A percentile compares a stretch with the other conserved stretches of the same genome.
Evolutionary conservation across 23 tunicate species (phyloP).

Genomic region (Phallusia fumigata): DNA sequence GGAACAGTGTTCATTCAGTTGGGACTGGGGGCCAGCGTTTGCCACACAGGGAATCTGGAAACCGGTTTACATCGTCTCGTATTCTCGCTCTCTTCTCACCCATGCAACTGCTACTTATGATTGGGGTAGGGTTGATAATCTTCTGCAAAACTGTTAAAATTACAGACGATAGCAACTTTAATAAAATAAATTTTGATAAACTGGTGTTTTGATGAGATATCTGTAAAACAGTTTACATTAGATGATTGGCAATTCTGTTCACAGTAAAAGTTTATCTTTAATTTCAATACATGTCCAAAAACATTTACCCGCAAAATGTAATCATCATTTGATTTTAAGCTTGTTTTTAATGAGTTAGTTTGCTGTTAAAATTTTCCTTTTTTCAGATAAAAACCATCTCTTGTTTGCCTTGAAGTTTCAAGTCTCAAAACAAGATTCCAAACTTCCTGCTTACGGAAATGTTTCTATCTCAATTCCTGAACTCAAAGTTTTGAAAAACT

Average conservation of each 20-base stretch:
- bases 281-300: too few species aligned
- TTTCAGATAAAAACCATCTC: slow-evolving; percentile 22
- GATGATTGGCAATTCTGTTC: too few species aligned
- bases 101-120: slow-evolving; percentile 47
- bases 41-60: slow-evolving; percentile 93
- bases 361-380: neutral
- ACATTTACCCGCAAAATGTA: too few species aligned
- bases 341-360: neutral
- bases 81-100: slow-evolving; percentile 29
- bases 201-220: too few species aligned
- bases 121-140: slow-evolving; percentile 42
- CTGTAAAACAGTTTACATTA: too few species aligned
- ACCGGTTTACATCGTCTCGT: slow-evolving; percentile 52
- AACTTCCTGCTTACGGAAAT: slow-evolving; percentile 28
- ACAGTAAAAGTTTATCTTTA: too few species aligned
- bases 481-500: slow-evolving; percentile 24
- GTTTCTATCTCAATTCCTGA: slow-evolving; percentile 31
- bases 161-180: too few species aligned
- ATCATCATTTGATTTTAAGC: neutral
- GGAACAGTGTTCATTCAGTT: slow-evolving; percentile 84
- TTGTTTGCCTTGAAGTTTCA: slow-evolving; percentile 34
- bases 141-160: too few species aligned
- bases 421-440: slow-evolving; percentile 21
- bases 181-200: too few species aligned
- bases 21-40: slow-evolving; percentile 99